Evolutionary conservation across 2,888 invertebrate genomes (phyloP), one percentile per base, ranked within the genome.

Genomic region (Coelopa pilipes): DNA sequence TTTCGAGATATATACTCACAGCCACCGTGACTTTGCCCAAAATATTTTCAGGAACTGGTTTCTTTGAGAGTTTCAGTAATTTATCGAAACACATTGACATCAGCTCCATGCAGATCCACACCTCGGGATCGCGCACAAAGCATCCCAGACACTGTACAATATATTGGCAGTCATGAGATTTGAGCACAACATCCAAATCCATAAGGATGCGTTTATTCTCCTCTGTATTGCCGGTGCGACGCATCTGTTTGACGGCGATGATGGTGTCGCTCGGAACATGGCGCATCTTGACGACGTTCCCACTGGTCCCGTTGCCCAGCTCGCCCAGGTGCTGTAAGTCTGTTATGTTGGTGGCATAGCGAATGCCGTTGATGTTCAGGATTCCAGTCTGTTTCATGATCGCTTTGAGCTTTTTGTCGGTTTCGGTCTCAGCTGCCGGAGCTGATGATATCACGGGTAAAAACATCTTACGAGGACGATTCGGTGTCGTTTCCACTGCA

Each of bases 21-120:
- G 98, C 97, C 78, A 98, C 94, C 76, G 98, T 96, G 80, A 99
- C 96, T 90, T 98, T 98, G 80, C 99, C 99, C 79, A 99, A 90
- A 84, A 99, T 97, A 81, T 92, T 91, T 89, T 99, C 99, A 4
- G 99, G 99, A 84, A 99, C 95, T n/a, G 97, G 94, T 79, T 92
- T 92, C 76, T 93, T 93, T 55, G 95, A 90, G 80, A 93, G 89
- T 88, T 96, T 97, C 76, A 98, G 90, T 83, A 99, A 89, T 89
- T 99, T 99, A 87, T 99, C 99, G 85, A 99, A 94, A 89, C 99
- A 99, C 21, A 98, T 97, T 15, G 97, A 94, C 99, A 99, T 99
- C 79, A 99, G 90, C 89, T 99, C 99, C 99, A 99, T 99, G 87
- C 99, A 99, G 85, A 99, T 99, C 97, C 99, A 99, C 0, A 99